Evolutionary conservation across 1,140 invertebrate genomes (phyloP), one percentile per base, ranked within the genome.

Genomic region (Lepidurus apus): DNA sequence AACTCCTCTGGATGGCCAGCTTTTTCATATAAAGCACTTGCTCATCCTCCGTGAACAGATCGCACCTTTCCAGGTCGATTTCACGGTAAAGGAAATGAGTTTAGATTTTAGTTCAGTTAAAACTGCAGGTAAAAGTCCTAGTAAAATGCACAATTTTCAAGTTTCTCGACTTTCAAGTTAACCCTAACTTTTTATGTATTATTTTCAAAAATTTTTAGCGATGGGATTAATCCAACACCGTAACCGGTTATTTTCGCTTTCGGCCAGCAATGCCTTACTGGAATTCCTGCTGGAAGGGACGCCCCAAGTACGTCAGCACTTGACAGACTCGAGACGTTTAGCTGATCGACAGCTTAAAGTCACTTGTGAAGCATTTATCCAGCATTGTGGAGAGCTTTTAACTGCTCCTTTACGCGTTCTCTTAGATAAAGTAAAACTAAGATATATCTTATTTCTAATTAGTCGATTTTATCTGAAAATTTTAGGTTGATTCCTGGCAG

Each of bases 1-100:
- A 74, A 91, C 90, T 6, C 84, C 87, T 7, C 87, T 98, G n/a
- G 97, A 99, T 86, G 96, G 95, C 0, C 91, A 95, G 83, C 87
- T 99, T 8, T 99, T 99, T 86, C 91, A 98, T 85, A 96, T 99
- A 44, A 99, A 99, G 86, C 98, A 99, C 87, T 86, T 99, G 73
- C 87, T 99, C 4, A 99, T 99, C 76, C 86, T 99, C 0, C 85
- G 98, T 26, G 98, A 99, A 84, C 78, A 99, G 86, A 98, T 99
- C 47, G 95, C 96, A 1, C 97, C 98, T 0, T 99, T 99, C 84
- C 96, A 98, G 86, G 95, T 98, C 0, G 96, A 98, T 83, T 97
- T 98, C 83, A 92, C 95, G 0, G 90, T 97, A 0, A 94, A 95
- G 84, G 96, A 98, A 86, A 95, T 94, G 0, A 91, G 91, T 74